phyloP scores from a whole-genome alignment of 2,113 vertebrate genomes.

The Ia io region DNA sequence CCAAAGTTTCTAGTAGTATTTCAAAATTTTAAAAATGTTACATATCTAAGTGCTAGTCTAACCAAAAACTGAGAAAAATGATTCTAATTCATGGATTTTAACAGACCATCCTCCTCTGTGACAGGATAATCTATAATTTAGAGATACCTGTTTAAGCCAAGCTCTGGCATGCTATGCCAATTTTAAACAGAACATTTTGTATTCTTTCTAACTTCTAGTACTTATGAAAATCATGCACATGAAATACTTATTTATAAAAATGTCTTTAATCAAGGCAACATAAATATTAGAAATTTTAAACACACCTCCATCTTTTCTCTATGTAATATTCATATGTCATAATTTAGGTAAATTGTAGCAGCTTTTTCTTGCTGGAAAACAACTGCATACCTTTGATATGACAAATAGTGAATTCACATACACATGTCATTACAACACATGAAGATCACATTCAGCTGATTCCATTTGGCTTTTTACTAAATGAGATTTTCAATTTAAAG shows the following conservation, averaged over 20 bases:
- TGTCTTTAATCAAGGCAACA: background rate
- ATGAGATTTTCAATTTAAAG: conserved; percentile 6
- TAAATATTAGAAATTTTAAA: conserved; percentile 17
- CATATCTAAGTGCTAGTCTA: background rate
- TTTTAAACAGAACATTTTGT: conserved; percentile 10
- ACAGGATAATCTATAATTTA: background rate
- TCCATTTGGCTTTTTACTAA: conserved; percentile 9
- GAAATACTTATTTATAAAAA: conserved; percentile 18
- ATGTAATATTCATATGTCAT: background rate
- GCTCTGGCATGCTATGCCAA: background rate
- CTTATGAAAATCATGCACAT: conserved; percentile 24
- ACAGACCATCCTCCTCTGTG: background rate
- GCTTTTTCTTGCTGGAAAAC: background rate
- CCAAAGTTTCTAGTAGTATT: background rate
- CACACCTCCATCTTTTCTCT: background rate
- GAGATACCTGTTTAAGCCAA: background rate
- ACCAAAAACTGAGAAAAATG: conserved; percentile 21
- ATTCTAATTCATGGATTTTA: conserved; percentile 39
- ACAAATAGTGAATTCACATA: background rate
- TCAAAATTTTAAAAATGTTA: background rate
- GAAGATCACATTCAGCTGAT: background rate
- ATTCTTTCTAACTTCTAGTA: conserved; percentile 1
- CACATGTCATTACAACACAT: conserved; percentile 13
- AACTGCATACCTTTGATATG: background rate
- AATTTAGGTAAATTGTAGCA: background rate